Base-by-base conservation (phyloP, 2,888 invertebrate genomes). In the Peribatodes rhomboidaria region DNA sequence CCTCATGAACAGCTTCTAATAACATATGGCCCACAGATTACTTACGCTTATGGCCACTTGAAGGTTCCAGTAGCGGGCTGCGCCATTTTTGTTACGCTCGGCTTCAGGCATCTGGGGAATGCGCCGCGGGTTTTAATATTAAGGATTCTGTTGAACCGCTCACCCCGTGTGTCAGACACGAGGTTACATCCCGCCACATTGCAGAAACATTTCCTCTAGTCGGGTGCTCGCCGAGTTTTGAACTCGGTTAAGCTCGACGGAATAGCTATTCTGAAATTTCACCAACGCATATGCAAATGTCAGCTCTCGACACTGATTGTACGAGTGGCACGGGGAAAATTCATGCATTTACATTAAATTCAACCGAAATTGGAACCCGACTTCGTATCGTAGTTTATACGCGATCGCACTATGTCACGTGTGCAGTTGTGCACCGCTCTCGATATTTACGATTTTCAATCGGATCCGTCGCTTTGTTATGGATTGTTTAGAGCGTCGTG, bases 331-430 rank as follows among this genome's bases (percentile, higher is more conserved):
- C 84, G 82, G 84, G 87, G 87, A 90, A 91, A 90, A 92, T 91
- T 91, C 91, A 90, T 91, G 89, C 88, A 91, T 93, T 92, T 89
- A 92, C 92, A 92, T 92, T 91, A 92, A 90, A 91, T 92, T 90
- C 89, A 84, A 84, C 84, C 83, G 87, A 89, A 90, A 90, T 92
- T 89, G 89, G 87, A 90, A 89, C 85, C 82, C 80, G 83, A 81
- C 80, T 84, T 80, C 82, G 84, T 85, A 87, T 81, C 82, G 84
- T 86, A 88, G 86, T 88, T 88, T 89, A 88, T 88, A 84, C 87
- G 87, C 82, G 83, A 84, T 81, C 79, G 77, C 80, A 79, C 79
- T 82, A 85, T 87, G 87, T 86, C 88, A 88, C 86, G 85, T 81
- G 85, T 77, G 55, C 55, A 55, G 55, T 55, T 44, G 42, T 55